A percentile compares a stretch with the other conserved stretches of the same genome.
Conservation (phyloP, 1,140 invertebrate genomes). For the Zophobas atratus region DNA sequence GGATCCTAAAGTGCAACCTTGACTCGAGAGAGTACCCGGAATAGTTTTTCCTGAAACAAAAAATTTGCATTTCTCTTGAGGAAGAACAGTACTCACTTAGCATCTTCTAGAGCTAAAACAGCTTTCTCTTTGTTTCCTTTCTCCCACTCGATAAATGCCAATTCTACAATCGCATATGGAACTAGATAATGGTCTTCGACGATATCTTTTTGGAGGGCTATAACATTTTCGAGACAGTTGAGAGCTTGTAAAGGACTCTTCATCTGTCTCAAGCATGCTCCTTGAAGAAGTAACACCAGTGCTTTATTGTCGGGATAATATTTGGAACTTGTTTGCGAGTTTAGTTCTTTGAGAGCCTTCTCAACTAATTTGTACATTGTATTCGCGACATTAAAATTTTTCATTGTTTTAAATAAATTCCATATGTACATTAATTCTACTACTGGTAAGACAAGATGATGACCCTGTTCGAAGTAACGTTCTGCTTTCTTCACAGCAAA, state of each 20-base stretch:
- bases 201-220: slow-evolving; percentile 82
- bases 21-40: slow-evolving; percentile 93
- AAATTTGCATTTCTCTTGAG: slow-evolving; percentile 24
- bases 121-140: slow-evolving; percentile 80
- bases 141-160: slow-evolving; percentile 83
- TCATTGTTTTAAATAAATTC: slow-evolving; percentile 93
- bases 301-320: slow-evolving; percentile 85
- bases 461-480: slow-evolving; percentile 83
- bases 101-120: slow-evolving; percentile 83
- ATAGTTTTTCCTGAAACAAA: slow-evolving; percentile 84
- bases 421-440: slow-evolving; percentile 94
- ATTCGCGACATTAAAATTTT: slow-evolving; percentile 78
- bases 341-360: slow-evolving; percentile 69
- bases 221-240: slow-evolving; percentile 81
- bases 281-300: slow-evolving; percentile 85
- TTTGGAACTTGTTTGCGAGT: slow-evolving; percentile 68
- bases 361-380: slow-evolving; percentile 84
- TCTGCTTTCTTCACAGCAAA: slow-evolving; percentile 90
- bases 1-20: slow-evolving; percentile 92
- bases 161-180: slow-evolving; percentile 90
- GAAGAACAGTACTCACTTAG: slow-evolving; percentile 76
- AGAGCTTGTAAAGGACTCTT: slow-evolving; percentile 81
- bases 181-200: slow-evolving; percentile 89
- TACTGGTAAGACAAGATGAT: slow-evolving; percentile 83
- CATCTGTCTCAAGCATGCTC: slow-evolving; percentile 86